phyloP scores from a whole-genome alignment of 1,140 invertebrate genomes.

The Ditylenchus dipsaci region DNA sequence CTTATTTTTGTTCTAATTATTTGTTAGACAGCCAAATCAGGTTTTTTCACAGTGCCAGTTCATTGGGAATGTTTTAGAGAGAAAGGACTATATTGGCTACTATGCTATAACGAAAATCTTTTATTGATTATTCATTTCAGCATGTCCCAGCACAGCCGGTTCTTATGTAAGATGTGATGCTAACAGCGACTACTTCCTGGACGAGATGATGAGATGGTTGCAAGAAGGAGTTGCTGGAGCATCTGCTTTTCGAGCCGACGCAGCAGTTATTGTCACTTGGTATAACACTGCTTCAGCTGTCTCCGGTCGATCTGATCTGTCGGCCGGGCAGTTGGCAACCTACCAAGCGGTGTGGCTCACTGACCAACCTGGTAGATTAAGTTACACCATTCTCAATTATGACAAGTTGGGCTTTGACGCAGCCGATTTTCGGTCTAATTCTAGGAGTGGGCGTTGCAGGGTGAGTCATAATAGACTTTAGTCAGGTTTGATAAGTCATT shows the following conservation, averaged over 20 bases:
- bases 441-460: slow-evolving; percentile 50
- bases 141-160: slow-evolving; percentile 51
- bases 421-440: slow-evolving; percentile 55
- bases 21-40: too few relatives aligned
- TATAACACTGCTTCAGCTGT: slow-evolving; percentile 57
- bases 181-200: slow-evolving; percentile 51
- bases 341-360: slow-evolving; percentile 56
- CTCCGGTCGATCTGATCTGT: slow-evolving; percentile 53
- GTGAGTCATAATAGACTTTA: slow-evolving; percentile 18
- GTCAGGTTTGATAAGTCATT: neutral
- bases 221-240: slow-evolving; percentile 57
- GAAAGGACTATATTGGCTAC: too few relatives aligned
- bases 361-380: slow-evolving; percentile 49
- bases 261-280: slow-evolving; percentile 55
- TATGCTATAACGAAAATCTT: too few relatives aligned
- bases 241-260: slow-evolving; percentile 52
- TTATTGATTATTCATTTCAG: slow-evolving; percentile 20
- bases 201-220: slow-evolving; percentile 57
- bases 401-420: slow-evolving; percentile 58
- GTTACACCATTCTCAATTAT: slow-evolving; percentile 56
- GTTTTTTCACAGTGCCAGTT: too few relatives aligned
- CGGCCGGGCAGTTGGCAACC: slow-evolving; percentile 56
- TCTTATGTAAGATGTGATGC: slow-evolving; percentile 54
- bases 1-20: too few relatives aligned
- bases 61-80: too few relatives aligned